These are phyloP conservation scores for Scomber scombrus DNA, from an alignment of 2,113 vertebrate genomes.

Conservation along the genomic window DNA sequence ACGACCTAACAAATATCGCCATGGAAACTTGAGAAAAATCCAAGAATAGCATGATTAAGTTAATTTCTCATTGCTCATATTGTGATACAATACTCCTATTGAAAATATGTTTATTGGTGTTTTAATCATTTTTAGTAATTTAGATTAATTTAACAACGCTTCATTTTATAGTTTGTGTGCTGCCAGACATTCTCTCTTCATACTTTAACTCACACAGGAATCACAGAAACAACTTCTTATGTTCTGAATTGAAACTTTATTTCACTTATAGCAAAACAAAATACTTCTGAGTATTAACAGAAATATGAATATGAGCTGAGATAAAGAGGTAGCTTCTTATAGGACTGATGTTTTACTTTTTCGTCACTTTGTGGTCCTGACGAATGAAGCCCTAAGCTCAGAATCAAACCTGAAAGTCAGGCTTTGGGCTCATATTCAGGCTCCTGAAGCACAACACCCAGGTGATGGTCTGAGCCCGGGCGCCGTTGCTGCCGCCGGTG, in stretches of 20 bases:
- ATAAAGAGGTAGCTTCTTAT: slow-evolving; percentile 63
- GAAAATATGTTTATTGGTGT: too few species aligned
- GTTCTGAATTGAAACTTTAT: slow-evolving; percentile 55
- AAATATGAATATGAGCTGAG: slow-evolving; percentile 27
- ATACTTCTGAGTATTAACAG: slow-evolving; percentile 17
- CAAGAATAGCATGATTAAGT: slow-evolving; percentile 8
- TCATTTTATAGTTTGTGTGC: too few species aligned
- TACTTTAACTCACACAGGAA: not conserved
- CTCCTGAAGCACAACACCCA: not conserved
- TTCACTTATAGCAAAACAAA: slow-evolving; percentile 46
- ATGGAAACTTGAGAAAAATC: slow-evolving; percentile 49
- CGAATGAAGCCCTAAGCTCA: not conserved
- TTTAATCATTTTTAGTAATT: too few species aligned
- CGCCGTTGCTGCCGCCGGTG: not conserved
- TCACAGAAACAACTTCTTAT: slow-evolving; percentile 2
- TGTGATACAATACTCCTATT: not conserved
- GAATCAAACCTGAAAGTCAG: slow-evolving; percentile 7
- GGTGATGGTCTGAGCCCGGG: slow-evolving; percentile 26
- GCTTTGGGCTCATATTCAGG: not conserved
- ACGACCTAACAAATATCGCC: not conserved
- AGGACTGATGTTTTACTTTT: slow-evolving; percentile 38
- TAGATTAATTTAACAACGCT: too few species aligned
- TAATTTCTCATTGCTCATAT: not conserved
- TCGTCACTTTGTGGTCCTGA: not conserved
- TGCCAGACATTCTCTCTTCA: not conserved